Evolutionary conservation across 2,888 invertebrate genomes (phyloP).

Genomic region (Drosophila ustulata): DNA sequence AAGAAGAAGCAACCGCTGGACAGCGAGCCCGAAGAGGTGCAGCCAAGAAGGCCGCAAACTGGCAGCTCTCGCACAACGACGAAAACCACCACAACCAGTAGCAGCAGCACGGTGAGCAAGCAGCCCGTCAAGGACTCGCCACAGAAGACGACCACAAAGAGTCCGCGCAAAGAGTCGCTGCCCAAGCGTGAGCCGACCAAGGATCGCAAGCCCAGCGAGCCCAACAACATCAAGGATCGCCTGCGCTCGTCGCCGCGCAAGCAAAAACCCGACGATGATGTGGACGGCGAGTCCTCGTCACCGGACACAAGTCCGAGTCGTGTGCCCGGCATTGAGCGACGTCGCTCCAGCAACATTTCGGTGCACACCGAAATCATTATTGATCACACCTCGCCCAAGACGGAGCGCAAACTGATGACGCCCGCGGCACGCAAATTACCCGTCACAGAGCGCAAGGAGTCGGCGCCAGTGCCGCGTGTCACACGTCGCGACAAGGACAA

Average conservation of each 20-base stretch:
- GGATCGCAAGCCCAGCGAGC: conserved; percentile 51
- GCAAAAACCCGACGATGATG: conserved; percentile 65
- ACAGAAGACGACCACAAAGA: conserved; percentile 37
- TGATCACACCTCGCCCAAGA: conserved; percentile 73
- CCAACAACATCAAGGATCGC: conserved; percentile 71
- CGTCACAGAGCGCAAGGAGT: conserved; percentile 85
- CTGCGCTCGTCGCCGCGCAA: conserved; percentile 77
- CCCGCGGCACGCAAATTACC: conserved; percentile 71
- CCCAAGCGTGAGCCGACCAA: conserved; percentile 47
- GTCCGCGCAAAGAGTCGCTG: conserved; percentile 66
- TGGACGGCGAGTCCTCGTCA: conserved; percentile 73
- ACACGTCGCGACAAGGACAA: conserved; percentile 85
- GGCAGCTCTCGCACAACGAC: conserved; percentile 48
- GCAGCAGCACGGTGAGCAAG: conserved; percentile 29
- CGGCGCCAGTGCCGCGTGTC: conserved; percentile 85
- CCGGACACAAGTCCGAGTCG: conserved; percentile 78
- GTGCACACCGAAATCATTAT: conserved; percentile 82
- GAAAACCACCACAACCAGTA: conserved; percentile 39
- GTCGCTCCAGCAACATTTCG: conserved; percentile 82
- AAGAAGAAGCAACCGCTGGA: conserved; percentile 34
- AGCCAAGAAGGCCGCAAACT: conserved; percentile 32
- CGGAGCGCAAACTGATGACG: conserved; percentile 31
- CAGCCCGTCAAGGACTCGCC: conserved; percentile 35
- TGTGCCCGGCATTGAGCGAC: conserved; percentile 65
- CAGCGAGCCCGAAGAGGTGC: conserved; percentile 44